Evolutionary conservation across 1,140 invertebrate genomes (phyloP).

Genomic region (Drosophila pseudoobscura): DNA sequence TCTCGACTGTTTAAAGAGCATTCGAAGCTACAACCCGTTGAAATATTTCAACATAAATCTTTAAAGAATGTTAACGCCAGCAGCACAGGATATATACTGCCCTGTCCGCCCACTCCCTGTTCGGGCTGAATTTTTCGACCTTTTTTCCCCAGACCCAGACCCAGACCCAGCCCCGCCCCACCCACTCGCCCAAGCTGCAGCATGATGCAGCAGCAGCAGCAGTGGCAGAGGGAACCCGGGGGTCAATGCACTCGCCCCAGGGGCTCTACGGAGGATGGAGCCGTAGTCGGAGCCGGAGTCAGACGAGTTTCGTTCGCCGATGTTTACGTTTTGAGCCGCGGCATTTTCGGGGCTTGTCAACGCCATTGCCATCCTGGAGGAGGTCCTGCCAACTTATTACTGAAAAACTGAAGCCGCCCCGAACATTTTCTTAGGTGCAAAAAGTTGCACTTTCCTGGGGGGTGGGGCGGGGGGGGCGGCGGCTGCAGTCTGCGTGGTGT

Average conservation of each 20-base stretch:
- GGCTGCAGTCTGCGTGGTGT: not conserved
- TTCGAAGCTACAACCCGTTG: slow-evolving; percentile 13
- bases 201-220: not conserved
- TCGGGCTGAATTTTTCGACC: slow-evolving; percentile 32
- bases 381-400: slow-evolving; percentile 46
- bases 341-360: slow-evolving; percentile 61
- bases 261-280: slow-evolving; percentile 10
- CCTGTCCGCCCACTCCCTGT: slow-evolving; percentile 29
- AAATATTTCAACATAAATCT: slow-evolving; percentile 48
- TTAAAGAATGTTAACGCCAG: slow-evolving; percentile 26
- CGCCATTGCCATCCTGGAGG: slow-evolving; percentile 3
- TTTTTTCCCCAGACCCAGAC: slow-evolving; percentile 14
- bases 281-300: not conserved
- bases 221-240: not conserved
- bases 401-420: slow-evolving; percentile 25
- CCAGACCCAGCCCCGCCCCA: not conserved
- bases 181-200: not conserved
- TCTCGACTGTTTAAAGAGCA: not conserved
- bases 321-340: slow-evolving; percentile 65
- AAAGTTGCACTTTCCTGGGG: slow-evolving; percentile 67
- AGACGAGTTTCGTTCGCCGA: slow-evolving; percentile 20
- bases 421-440: slow-evolving; percentile 74
- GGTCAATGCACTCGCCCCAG: slow-evolving; percentile 61
- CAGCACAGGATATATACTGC: slow-evolving; percentile 9
- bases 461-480: no score